Evolutionary conservation across 2,797 vertebrate genomes (phyloP).

Genomic region (Crypturellus tataupa): DNA sequence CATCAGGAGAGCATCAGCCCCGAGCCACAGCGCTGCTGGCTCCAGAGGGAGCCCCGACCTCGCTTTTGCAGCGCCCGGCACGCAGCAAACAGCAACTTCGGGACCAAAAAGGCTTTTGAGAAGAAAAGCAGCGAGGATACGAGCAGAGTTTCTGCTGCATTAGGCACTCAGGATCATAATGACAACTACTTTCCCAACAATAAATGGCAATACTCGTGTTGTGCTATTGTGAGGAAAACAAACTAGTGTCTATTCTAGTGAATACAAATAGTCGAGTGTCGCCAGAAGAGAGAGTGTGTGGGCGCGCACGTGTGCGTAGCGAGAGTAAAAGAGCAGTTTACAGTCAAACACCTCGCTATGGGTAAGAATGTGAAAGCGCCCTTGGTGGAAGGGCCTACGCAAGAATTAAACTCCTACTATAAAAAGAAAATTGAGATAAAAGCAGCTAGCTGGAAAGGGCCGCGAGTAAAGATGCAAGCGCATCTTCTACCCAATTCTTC

Average conservation of each 20-base stretch:
- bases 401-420: neutral
- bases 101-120: neutral
- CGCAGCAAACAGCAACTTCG: neutral
- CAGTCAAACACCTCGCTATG: neutral
- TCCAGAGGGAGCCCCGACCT: conserved; percentile 76
- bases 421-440: neutral
- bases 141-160: neutral
- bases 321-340: neutral
- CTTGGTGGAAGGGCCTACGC: neutral
- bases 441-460: neutral
- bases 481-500: neutral
- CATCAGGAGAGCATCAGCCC: neutral
- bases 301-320: accelerated
- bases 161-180: accelerated
- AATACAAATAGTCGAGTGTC: neutral
- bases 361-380: neutral
- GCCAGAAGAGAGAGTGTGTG: accelerated
- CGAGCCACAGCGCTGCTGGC: conserved; percentile 19
- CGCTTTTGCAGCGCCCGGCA: conserved; percentile 24
- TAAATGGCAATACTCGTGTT: neutral
- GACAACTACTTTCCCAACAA: neutral
- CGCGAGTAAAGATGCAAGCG: neutral
- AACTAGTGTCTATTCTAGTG: neutral
- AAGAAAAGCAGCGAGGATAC: neutral
- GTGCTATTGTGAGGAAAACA: neutral